A percentile compares a stretch with the other conserved stretches of the same genome.
Conservation (phyloP, 2,113 vertebrate genomes). For the Cololabis saira region DNA sequence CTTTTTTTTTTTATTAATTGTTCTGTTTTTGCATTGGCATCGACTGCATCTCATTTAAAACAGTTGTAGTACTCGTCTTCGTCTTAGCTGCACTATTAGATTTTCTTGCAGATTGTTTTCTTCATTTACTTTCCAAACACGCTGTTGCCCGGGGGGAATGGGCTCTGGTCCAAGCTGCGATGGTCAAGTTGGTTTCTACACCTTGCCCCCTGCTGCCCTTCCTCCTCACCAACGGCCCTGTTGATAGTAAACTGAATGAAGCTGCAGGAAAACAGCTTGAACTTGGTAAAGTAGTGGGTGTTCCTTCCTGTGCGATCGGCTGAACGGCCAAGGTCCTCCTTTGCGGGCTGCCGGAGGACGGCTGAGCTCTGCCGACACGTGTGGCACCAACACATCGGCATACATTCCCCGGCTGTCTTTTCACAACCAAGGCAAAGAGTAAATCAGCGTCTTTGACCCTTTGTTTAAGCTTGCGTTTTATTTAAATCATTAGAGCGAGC, state of each 20-base stretch:
- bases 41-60: slow-evolving; percentile 1
- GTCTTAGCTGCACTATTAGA: background rate
- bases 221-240: slow-evolving; percentile 7
- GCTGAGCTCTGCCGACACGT: slow-evolving; percentile 22
- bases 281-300: slow-evolving; percentile 16
- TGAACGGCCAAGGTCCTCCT: slow-evolving; percentile 57
- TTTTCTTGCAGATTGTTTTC: background rate
- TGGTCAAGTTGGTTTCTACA: slow-evolving; percentile 33
- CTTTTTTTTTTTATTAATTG: background rate
- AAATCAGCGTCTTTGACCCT: slow-evolving; percentile 49
- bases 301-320: slow-evolving; percentile 12
- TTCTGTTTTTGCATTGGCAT: background rate
- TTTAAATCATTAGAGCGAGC: slow-evolving; percentile 14
- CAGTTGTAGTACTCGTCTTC: background rate
- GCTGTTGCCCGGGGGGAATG: slow-evolving; percentile 41
- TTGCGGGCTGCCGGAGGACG: background rate
- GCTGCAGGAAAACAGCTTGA: background rate
- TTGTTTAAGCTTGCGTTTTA: slow-evolving; percentile 42
- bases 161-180: slow-evolving; percentile 6
- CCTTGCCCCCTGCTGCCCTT: slow-evolving; percentile 31
- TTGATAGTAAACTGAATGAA: slow-evolving; percentile 24
- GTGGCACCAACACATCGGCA: background rate
- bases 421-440: slow-evolving; percentile 48
- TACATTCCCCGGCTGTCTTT: slow-evolving; percentile 29
- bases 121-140: slow-evolving; percentile 2